These are phyloP conservation scores for Emydocephalus ijimae DNA, from an alignment of 2,113 vertebrate genomes.

Conservation along the genomic window DNA sequence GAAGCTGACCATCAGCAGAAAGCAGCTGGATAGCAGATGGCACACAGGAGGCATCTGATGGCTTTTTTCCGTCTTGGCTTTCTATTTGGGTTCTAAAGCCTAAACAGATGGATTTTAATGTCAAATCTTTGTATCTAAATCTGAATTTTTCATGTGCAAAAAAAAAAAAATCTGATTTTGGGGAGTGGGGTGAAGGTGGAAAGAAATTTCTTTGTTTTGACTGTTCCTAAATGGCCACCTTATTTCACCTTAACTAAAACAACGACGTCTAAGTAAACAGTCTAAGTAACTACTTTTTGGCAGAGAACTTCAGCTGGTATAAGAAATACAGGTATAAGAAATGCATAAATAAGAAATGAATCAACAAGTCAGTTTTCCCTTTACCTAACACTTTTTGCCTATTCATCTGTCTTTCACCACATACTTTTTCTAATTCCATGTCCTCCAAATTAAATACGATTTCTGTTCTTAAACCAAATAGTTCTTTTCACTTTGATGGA, in stretches of 20 bases:
- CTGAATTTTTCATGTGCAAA: neutral
- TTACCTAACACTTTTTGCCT: neutral
- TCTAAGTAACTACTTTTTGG: neutral
- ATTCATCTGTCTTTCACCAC: slow-evolving; percentile 33
- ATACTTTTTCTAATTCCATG: slow-evolving; percentile 46
- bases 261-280: neutral
- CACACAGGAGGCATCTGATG: neutral
- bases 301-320: neutral
- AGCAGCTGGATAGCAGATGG: neutral
- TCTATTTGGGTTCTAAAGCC: neutral
- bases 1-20: neutral
- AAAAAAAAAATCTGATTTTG: neutral
- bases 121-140: neutral
- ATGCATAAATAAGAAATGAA: neutral
- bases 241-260: neutral
- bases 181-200: neutral
- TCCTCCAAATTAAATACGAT: slow-evolving; percentile 38
- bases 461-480: slow-evolving; percentile 40
- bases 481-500: slow-evolving; percentile 61
- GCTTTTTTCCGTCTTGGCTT: neutral
- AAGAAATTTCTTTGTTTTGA: neutral
- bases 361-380: slow-evolving; percentile 22
- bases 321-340: neutral
- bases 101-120: neutral
- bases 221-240: neutral